Base-by-base conservation (phyloP, 2,113 vertebrate species). In the Dermatemys mawii region DNA sequence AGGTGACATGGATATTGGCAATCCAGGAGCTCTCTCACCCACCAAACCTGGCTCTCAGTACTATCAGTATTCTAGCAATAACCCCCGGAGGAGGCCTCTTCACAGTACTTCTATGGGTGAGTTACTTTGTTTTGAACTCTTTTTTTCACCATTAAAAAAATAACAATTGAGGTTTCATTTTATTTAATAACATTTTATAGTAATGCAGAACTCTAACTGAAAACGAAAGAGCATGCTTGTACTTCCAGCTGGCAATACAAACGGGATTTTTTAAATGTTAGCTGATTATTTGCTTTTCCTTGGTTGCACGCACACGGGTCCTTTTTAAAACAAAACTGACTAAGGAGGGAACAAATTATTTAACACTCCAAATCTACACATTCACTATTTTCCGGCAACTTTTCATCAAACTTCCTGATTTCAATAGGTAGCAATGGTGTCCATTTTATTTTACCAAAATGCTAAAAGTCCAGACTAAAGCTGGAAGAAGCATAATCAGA, bases 21-120 rank as follows among this genome's bases (percentile, higher is more conserved):
- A 99, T 95, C 99, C 99, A n/a, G 99, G 99, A 91, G 98, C 99
- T 19, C 97, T 99, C 63, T 99, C 99, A 46, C 99, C 99, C 95
- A 98, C 98, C 90, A 99, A 99, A 95, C 99, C 99, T 35, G 98
- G 98, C 57, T 98, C 99, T 81, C 99, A 99, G 98, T 99, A 99
- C 97, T 99, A 99, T 97, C 99, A 99, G 97, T 99, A 99, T 97
- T 98, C 99, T 97, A 98, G 98, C 98, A 98, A 98, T 98, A 99
- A 99, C 94, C 98, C 99, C 10, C 98, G 99, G 48, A 98, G 99
- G 96, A 98, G 99, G 98, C 93, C 99, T 79, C 98, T 99, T 91
- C 99, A 98, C 90, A 98, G 99, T 97, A 98, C 99, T 97, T 93
- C 98, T 86, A 98, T 99, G 98, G 99, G 99, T 99, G 98, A 99